Percentiles rank a stretch among this genome's conserved stretches.
phyloP scores from a whole-genome alignment of 2,113 vertebrate species.

The Strix aluco region DNA sequence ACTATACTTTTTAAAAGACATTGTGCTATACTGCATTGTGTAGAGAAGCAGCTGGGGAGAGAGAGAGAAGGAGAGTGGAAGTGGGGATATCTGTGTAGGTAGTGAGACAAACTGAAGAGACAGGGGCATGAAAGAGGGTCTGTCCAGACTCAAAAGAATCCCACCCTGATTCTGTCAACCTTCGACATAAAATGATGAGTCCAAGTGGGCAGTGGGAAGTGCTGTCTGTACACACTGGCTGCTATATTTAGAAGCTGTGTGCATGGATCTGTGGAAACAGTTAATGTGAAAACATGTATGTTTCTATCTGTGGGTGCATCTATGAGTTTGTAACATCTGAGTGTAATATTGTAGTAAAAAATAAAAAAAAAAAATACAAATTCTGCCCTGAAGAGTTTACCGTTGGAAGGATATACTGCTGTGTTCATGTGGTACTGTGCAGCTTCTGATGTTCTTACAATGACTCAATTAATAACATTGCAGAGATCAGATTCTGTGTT shows the following conservation, averaged over 20 bases:
- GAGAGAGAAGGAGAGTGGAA: not conserved
- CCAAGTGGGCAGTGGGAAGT: not conserved
- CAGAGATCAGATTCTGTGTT: not conserved
- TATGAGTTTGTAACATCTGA: not conserved
- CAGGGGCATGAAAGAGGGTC: not conserved
- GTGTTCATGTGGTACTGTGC: not conserved
- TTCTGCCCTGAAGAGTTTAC: slow-evolving; percentile 1
- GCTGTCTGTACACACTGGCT: not conserved
- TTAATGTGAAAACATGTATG: not conserved
- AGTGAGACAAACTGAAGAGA: not conserved
- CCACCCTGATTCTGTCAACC: not conserved
- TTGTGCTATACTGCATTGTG: not conserved
- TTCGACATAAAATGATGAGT: not conserved
- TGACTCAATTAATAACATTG: slow-evolving; percentile 34
- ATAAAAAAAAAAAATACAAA: not conserved
- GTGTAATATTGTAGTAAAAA: not conserved
- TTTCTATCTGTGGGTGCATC: not conserved
- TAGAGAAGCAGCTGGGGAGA: not conserved
- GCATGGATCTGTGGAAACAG: not conserved
- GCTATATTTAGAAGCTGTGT: slow-evolving; percentile 23
- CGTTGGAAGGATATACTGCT: not conserved
- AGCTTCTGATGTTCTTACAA: not conserved
- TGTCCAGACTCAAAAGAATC: not conserved
- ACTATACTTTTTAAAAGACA: slow-evolving; percentile 2
- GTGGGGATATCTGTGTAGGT: not conserved